A percentile compares a stretch with the other conserved stretches of the same genome.
Evolutionary conservation across 1,140 invertebrate genomes (phyloP).

Genomic region (Dendroctonus ponderosae): DNA sequence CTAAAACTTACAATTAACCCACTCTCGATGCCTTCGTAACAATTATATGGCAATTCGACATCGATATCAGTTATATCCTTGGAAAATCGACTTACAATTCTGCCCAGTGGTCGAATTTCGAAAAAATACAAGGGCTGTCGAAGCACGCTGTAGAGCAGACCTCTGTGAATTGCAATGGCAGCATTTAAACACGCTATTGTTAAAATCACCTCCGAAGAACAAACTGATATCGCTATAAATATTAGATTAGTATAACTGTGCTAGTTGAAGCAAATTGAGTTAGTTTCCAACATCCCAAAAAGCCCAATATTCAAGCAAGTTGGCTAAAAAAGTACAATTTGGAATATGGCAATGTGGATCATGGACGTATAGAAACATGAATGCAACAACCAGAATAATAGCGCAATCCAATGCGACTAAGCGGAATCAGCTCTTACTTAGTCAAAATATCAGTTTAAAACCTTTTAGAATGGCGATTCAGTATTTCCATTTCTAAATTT

Average conservation of each 20-base stretch:
- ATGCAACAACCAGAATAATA: too few relatives aligned
- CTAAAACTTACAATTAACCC: slow-evolving; percentile 46
- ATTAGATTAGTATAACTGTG: slow-evolving; percentile 27
- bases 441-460: too few relatives aligned
- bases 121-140: slow-evolving; percentile 72
- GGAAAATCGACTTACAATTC: slow-evolving; percentile 71
- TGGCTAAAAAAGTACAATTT: too few relatives aligned
- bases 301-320: too few relatives aligned
- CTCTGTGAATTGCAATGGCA: slow-evolving; percentile 59
- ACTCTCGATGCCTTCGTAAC: slow-evolving; percentile 51
- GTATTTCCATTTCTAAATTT: too few relatives aligned
- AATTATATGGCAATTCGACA: slow-evolving; percentile 51
- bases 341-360: too few relatives aligned
- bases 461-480: too few relatives aligned
- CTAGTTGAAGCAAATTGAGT: slow-evolving; percentile 1
- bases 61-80: slow-evolving; percentile 72
- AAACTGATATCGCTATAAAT: slow-evolving; percentile 57
- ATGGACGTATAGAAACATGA: too few relatives aligned
- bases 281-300: too few relatives aligned
- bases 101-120: slow-evolving; percentile 70
- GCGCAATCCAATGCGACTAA: too few relatives aligned
- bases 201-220: slow-evolving; percentile 56
- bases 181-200: slow-evolving; percentile 63
- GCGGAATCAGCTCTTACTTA: too few relatives aligned
- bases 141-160: slow-evolving; percentile 63